Evolutionary conservation across 2,113 vertebrate species (phyloP).

Genomic region (Chelonoidis abingdonii): DNA sequence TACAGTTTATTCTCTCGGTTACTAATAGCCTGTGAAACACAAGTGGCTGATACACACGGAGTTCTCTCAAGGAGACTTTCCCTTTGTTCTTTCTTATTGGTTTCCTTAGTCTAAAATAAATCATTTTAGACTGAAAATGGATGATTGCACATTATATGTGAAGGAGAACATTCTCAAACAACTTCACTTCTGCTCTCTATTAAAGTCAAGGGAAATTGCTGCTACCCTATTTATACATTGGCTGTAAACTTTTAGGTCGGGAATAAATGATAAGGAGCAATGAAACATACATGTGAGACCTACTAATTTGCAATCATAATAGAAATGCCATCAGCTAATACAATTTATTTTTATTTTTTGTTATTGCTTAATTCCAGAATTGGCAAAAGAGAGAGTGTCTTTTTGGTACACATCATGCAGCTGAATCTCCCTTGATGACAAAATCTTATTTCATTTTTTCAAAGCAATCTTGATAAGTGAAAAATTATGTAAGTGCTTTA

Average conservation of each 20-base stretch:
- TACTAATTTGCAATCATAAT: constrained; percentile 7
- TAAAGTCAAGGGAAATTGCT: constrained; percentile 7
- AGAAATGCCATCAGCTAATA: neutral
- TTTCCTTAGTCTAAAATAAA: neutral
- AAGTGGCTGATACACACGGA: neutral
- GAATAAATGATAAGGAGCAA: constrained; percentile 54
- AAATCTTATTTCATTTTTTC: constrained; percentile 3
- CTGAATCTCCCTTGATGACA: neutral
- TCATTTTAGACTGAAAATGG: neutral
- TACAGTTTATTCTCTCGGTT: neutral
- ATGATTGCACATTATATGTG: constrained; percentile 4
- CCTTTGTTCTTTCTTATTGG: neutral
- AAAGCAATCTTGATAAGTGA: neutral
- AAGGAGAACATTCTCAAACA: constrained; percentile 12
- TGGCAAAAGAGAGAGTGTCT: neutral
- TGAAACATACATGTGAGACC: neutral
- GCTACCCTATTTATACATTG: neutral
- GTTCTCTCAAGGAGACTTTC: neutral
- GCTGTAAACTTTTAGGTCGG: constrained; percentile 3
- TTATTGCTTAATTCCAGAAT: neutral
- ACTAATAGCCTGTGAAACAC: neutral
- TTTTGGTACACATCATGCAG: neutral
- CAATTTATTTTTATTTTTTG: neutral
- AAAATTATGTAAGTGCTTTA: neutral
- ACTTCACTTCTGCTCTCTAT: neutral